Percentiles rank a stretch among this genome's conserved stretches.
Evolutionary conservation across 2,797 vertebrate species (phyloP).

Genomic region (Apogon hyalosoma): DNA sequence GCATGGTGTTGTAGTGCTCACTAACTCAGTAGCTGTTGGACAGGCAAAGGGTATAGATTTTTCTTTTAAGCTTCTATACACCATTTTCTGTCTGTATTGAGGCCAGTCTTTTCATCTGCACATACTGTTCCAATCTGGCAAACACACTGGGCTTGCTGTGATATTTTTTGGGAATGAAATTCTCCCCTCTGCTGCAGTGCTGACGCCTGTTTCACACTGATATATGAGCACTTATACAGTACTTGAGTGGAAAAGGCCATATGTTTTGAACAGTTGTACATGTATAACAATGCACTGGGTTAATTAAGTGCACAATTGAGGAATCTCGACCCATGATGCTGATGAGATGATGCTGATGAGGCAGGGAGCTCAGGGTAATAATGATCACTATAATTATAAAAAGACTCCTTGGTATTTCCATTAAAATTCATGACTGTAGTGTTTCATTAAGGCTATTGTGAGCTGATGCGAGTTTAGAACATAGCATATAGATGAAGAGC

Average conservation of each 20-base stretch:
- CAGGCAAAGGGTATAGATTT: not conserved
- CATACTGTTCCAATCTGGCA: not conserved
- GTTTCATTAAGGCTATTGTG: not conserved
- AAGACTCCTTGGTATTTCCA: slow-evolving; percentile 1
- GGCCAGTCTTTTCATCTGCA: not conserved
- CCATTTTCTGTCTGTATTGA: slow-evolving; percentile 11
- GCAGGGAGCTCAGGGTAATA: not conserved
- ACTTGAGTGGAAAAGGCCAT: not conserved
- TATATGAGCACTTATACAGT: not conserved
- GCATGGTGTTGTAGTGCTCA: no score
- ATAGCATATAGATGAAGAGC: not conserved
- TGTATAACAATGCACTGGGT: not conserved
- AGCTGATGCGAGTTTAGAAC: slow-evolving; percentile 5
- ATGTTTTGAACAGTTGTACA: not conserved
- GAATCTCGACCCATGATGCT: not conserved
- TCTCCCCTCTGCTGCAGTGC: slow-evolving; percentile 2
- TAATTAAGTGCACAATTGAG: slow-evolving; percentile 24
- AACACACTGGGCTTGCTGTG: slow-evolving; percentile 3
- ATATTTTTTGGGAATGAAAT: slow-evolving; percentile 10
- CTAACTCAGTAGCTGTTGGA: not conserved
- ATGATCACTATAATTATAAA: slow-evolving; percentile 8
- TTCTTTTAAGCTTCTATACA: slow-evolving; percentile 6
- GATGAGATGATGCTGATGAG: not conserved
- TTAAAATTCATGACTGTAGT: slow-evolving; percentile 6
- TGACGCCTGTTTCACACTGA: slow-evolving; percentile 6